phyloP scores from a whole-genome alignment of 2,797 vertebrate genomes.

The Anguilla megastoma region DNA sequence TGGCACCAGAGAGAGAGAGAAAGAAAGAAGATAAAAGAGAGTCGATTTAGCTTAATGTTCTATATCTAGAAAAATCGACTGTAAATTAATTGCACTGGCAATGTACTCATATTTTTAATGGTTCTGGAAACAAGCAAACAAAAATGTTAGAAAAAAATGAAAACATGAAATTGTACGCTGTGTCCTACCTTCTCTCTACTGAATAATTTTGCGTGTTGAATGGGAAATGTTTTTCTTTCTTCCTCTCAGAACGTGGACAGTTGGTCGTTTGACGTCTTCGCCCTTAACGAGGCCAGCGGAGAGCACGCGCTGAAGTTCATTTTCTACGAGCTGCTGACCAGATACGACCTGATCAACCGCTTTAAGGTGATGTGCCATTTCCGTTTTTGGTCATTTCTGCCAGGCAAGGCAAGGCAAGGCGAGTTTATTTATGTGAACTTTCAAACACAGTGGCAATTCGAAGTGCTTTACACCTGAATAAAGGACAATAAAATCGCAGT shows the following conservation, averaged over 20 bases:
- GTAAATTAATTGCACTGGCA: not conserved
- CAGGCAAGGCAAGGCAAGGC: no score
- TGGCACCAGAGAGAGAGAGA: conserved; percentile 42
- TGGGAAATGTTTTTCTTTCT: conserved; percentile 1
- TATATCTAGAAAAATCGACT: not conserved
- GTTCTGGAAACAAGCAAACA: not conserved
- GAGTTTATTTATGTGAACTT: no score
- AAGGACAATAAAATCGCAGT: no score
- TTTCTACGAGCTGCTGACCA: conserved; percentile 93
- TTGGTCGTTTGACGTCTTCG: conserved; percentile 95
- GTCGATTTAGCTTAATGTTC: no score
- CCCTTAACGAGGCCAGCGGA: conserved; percentile 89
- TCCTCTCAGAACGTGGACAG: conserved; percentile 82
- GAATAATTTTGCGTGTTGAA: not conserved
- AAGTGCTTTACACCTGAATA: no score
- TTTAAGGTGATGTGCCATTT: conserved; percentile 81
- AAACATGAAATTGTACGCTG: not conserved
- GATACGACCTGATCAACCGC: conserved; percentile 90
- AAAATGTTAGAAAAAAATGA: not conserved
- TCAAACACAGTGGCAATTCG: no score
- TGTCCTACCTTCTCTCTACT: no score
- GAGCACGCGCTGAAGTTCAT: conserved; percentile 94
- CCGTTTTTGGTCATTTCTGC: no score
- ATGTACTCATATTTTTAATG: not conserved
- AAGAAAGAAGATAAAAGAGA: not conserved